Evolutionary conservation across 2,113 vertebrate species (phyloP).

Genomic region (Mystacornis crossleyi): DNA sequence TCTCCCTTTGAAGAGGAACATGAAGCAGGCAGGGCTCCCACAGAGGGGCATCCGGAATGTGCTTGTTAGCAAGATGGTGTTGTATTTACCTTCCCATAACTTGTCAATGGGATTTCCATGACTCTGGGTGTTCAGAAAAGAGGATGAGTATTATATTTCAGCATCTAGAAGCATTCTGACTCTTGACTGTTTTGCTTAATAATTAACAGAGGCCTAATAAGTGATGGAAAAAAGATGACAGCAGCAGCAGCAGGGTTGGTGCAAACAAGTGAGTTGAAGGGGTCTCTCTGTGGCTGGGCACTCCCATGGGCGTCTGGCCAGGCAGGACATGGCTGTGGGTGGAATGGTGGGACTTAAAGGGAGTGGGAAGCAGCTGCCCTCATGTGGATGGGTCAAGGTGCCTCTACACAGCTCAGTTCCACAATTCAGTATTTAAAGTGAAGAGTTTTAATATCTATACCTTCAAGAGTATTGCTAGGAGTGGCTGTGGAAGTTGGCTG

Average conservation of each 20-base stretch:
- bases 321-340: fast-evolving
- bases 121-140: background rate
- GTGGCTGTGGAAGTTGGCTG: constrained; percentile 1
- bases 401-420: background rate
- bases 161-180: background rate
- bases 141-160: background rate
- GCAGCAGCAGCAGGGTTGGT: background rate
- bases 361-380: background rate
- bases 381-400: background rate
- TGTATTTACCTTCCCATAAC: background rate
- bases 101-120: background rate
- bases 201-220: background rate
- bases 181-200: background rate
- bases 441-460: background rate
- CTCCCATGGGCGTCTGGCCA: background rate
- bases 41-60: background rate
- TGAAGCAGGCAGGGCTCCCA: background rate
- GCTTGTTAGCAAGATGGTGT: background rate
- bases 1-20: background rate
- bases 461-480: background rate
- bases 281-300: background rate
- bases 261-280: background rate
- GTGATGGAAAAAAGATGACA: background rate
- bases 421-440: background rate
- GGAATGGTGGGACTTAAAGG: background rate